Percentiles rank a stretch among this genome's conserved stretches.
These are phyloP conservation scores for Augiades crinisus DNA, from an alignment of 2,888 invertebrate genomes.

Conservation along the genomic window DNA sequence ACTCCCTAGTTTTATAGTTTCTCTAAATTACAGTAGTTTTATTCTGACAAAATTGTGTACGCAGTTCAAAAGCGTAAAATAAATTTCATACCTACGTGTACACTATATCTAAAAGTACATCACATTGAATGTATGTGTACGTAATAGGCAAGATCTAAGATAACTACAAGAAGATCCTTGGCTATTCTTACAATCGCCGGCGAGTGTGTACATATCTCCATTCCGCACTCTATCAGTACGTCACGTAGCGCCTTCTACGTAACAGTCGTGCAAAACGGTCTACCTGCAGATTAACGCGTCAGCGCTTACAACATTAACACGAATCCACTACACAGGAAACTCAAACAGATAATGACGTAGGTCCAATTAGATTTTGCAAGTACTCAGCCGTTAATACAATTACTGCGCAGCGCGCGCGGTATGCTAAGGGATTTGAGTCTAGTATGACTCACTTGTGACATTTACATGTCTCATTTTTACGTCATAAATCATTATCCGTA, in stretches of 20 bases:
- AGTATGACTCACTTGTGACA: background rate
- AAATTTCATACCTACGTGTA: background rate
- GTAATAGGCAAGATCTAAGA: background rate
- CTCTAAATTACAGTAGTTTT: no score
- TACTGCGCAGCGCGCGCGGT: background rate
- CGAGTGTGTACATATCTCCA: background rate
- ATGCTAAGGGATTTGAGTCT: background rate
- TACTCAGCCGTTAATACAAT: background rate
- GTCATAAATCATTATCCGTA: background rate
- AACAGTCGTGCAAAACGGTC: conserved; percentile 8
- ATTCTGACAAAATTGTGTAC: no score
- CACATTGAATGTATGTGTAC: background rate
- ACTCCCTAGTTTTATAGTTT: no score
- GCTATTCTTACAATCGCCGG: conserved; percentile 2
- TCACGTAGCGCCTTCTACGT: conserved; percentile 8
- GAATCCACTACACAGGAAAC: conserved; percentile 8
- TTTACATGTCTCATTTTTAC: background rate
- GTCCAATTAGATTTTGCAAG: background rate
- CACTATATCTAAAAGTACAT: background rate
- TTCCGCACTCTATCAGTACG: background rate
- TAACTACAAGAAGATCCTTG: background rate
- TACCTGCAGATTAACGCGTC: conserved; percentile 8
- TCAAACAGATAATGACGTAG: conserved; percentile 2
- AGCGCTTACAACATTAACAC: background rate
- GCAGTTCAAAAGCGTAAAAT: background rate